Evolutionary conservation across 2,888 invertebrate genomes (phyloP), one percentile per base, ranked within the genome.

Genomic region (Drosophila flavopinicola): DNA sequence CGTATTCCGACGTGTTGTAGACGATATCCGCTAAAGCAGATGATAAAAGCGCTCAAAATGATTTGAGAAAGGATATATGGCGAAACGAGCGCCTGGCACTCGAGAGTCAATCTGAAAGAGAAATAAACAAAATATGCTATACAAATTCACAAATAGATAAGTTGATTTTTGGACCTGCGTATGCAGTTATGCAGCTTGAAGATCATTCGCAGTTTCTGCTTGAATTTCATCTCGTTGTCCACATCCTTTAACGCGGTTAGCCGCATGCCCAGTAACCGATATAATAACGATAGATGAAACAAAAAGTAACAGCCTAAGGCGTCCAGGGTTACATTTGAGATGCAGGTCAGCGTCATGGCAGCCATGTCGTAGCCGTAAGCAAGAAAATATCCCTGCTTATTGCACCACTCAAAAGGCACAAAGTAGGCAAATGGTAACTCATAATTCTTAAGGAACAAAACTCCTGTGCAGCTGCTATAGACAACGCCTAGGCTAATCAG

Each of bases 381-480:
- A 17, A 78, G 70, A 78, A 78, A 87, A 54, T 79, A 87, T 1
- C 70, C 45, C 0, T 45, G 38, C 0, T 68, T 33, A 1, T 59
- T 71, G 0, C 24, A 74, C 78, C 88, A 87, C 9, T 90, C 85
- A 17, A 90, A 90, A 3, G 89, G 90, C 52, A 89, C 78, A 74
- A 79, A 90, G 39, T 76, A 85, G 48, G 78, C 78, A 42, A 80
- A 88, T 0, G 90, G 88, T 23, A 90, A 39, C n/a, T 79, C 79
- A 25, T 83, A 79, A 0, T 66, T 67, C 9, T 47, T 37, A 13
- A 70, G 60, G 10, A 84, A 53, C 0, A 77, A 39, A 3, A 72
- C 75, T 3, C 75, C 72, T 0, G 66, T 24, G 17, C 66, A 80
- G 17, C 60, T 70, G 11, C 64, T 70, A 2, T 58, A 57, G 6